These are phyloP conservation scores for Drosophila mimica DNA, from an alignment of 2,888 invertebrate genomes.

Conservation along the genomic window DNA sequence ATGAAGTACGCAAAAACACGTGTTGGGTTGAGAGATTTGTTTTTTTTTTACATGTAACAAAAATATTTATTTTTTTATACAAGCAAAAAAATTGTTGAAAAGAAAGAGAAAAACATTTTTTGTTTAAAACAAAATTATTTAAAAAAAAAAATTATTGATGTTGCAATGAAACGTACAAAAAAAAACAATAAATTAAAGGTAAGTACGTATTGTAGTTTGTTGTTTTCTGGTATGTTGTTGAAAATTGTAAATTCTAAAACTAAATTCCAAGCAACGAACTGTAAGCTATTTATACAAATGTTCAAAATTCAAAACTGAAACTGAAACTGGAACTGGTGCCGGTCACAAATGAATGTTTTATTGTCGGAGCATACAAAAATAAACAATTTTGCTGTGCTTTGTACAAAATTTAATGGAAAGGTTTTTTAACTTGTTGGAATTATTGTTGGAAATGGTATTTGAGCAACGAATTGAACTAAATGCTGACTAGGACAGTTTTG, in stretches of 20 bases:
- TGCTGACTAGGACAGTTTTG: slow-evolving; percentile 37
- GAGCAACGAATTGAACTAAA: slow-evolving; percentile 44
- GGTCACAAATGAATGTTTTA: slow-evolving; percentile 59
- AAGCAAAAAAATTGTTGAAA: slow-evolving; percentile 77
- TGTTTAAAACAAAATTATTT: slow-evolving; percentile 75
- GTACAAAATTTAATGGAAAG: slow-evolving; percentile 46
- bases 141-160: slow-evolving; percentile 60
- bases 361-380: slow-evolving; percentile 39
- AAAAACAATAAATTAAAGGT: slow-evolving; percentile 66
- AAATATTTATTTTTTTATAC: slow-evolving; percentile 58
- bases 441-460: slow-evolving; percentile 59
- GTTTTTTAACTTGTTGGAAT: slow-evolving; percentile 29
- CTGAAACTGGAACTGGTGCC: slow-evolving; percentile 42
- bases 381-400: slow-evolving; percentile 52
- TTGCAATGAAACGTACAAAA: slow-evolving; percentile 66
- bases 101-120: slow-evolving; percentile 78
- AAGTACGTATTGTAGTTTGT: slow-evolving; percentile 75
- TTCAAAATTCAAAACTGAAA: slow-evolving; percentile 53
- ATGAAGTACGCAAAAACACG: slow-evolving; percentile 68
- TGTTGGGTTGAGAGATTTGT: slow-evolving; percentile 60
- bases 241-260: slow-evolving; percentile 52
- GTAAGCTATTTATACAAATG: slow-evolving; percentile 59
- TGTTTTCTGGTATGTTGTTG: slow-evolving; percentile 69
- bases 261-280: slow-evolving; percentile 77
- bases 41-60: slow-evolving; percentile 63